Evolutionary conservation across 2,888 invertebrate species (phyloP), one percentile per base, ranked within the genome.

Genomic region (Trissolcus japonicus): DNA sequence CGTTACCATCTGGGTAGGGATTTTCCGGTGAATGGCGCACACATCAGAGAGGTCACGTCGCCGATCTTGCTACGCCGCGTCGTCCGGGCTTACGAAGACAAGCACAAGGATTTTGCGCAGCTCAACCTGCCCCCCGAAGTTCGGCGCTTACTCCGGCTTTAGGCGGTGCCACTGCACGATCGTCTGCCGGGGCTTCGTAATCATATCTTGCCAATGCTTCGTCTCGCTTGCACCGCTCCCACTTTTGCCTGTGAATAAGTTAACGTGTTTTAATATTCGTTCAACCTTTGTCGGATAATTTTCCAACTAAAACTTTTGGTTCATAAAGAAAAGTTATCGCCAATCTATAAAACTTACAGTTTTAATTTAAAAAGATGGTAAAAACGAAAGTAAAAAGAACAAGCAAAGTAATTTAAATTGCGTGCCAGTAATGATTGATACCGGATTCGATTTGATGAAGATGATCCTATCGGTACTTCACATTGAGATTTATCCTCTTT

Each of bases 181-280:
- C 84, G 96, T 96, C 91, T 98, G 98, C 82, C 97, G 92, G 19
- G 98, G 98, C 90, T 98, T 98, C 78, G 97, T 96, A 83, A 98
- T 97, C 98, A 98, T 98, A 88, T 98, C 98, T 86, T 97, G 97
- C 98, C 98, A 98, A 90, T 98, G 98, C 88, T 98, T 97, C 43
- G 97, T 97, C 90, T 98, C 98, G 67, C 96, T 94, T 16, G 98
- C 97, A 0, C 98, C 98, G 63, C 97, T 97, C 11, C 96, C 96
- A 86, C 96, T 96, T 90, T 96, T 96, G 69, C 96, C 96, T 96
- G 91, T 0, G 56, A 46, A 6, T 46, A n/a, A 46, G 14, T 9
- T 46, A 16, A 14, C 4, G 46, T 16, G 4, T 46, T n/a, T n/a
- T 46, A 16, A 46, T 16, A 16, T 46, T 46, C 14, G 6, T n/a